A percentile compares a stretch with the other conserved stretches of the same genome.
phyloP scores from a whole-genome alignment of 2,888 invertebrate genomes.

The Craniophora ligustri region DNA sequence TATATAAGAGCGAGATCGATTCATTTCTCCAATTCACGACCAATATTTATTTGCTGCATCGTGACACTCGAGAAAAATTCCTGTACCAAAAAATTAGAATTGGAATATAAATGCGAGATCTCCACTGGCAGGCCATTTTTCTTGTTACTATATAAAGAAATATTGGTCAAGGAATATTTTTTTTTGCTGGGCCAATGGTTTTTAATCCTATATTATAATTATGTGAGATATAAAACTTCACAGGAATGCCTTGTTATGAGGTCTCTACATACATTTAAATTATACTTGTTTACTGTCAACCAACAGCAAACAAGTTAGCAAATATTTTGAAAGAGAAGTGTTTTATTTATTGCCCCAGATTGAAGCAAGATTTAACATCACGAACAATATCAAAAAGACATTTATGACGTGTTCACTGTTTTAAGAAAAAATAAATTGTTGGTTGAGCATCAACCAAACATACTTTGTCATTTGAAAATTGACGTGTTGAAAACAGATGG shows the following conservation, averaged over 20 bases:
- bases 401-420: slow-evolving; percentile 62
- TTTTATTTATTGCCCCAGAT: slow-evolving; percentile 40
- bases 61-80: slow-evolving; percentile 82
- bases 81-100: slow-evolving; percentile 81
- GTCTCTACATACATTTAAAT: no score
- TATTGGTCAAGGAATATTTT: slow-evolving; percentile 76
- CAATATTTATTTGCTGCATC: slow-evolving; percentile 86
- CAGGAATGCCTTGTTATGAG: no score
- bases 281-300: slow-evolving; percentile 14
- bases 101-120: slow-evolving; percentile 77
- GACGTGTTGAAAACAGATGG: no score
- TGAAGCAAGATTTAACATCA: slow-evolving; percentile 41
- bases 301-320: slow-evolving; percentile 25
- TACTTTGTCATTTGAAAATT: slow-evolving; percentile 57
- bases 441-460: slow-evolving; percentile 58
- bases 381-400: slow-evolving; percentile 59
- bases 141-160: slow-evolving; percentile 81
- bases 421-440: slow-evolving; percentile 59
- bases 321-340: slow-evolving; percentile 19
- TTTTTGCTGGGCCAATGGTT: slow-evolving; percentile 40
- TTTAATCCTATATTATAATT: slow-evolving; percentile 36
- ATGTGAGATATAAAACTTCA: slow-evolving; percentile 18
- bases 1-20: slow-evolving; percentile 85
- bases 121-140: slow-evolving; percentile 79
- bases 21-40: slow-evolving; percentile 83